Percentiles rank a stretch among this genome's conserved stretches.
Evolutionary conservation across 1,140 invertebrate genomes (phyloP).

Genomic region (Physella acuta): DNA sequence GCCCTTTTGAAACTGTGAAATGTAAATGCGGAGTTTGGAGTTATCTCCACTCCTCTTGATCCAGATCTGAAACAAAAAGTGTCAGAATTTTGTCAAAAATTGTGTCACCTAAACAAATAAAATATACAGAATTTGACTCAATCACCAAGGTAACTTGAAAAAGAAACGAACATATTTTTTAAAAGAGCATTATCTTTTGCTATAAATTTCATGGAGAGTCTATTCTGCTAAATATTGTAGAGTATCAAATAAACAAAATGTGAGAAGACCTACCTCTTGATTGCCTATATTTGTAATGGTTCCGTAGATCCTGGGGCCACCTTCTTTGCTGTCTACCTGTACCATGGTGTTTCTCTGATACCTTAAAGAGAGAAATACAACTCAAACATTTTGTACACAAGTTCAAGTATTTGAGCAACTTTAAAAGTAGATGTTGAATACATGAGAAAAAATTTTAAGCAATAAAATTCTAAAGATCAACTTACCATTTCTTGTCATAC

Average conservation of each 20-base stretch:
- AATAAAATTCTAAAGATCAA: no score
- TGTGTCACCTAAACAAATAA: neutral
- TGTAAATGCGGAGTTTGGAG: conserved; percentile 79
- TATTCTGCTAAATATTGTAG: no score
- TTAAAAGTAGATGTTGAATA: no score
- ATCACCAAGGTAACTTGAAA: neutral
- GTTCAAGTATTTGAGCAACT: no score
- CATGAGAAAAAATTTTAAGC: no score
- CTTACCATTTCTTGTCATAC: conserved; percentile 88
- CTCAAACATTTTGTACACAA: no score
- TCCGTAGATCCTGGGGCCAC: conserved; percentile 74
- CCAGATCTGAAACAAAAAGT: conserved; percentile 72
- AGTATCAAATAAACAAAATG: no score
- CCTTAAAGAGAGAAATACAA: no score
- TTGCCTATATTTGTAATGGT: conserved; percentile 86
- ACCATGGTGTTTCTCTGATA: conserved; percentile 90
- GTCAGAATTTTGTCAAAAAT: neutral
- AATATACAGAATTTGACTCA: neutral
- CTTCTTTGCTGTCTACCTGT: conserved; percentile 85
- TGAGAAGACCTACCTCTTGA: conserved; percentile 83
- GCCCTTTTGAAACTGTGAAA: conserved; percentile 80
- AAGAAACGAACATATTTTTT: neutral
- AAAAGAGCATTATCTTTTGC: neutral
- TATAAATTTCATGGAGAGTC: no score
- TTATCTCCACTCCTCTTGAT: conserved; percentile 83